A percentile compares a stretch with the other conserved stretches of the same genome.
Conservation (phyloP, 2,888 invertebrate genomes). For the Pimpla rufipes region DNA sequence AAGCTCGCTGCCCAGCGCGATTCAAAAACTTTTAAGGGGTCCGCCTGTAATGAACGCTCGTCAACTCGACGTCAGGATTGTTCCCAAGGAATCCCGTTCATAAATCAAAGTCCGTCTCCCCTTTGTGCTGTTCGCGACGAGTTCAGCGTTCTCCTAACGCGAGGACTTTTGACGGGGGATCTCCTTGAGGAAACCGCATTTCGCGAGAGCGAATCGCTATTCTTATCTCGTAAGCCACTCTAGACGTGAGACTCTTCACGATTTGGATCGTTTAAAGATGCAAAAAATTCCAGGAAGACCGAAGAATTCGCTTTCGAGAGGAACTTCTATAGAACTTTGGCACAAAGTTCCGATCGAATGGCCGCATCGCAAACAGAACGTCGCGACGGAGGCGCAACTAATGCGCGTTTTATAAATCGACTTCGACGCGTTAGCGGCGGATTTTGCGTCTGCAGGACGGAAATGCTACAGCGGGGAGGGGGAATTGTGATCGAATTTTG, state of each 20-base stretch:
- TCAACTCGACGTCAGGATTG: not conserved
- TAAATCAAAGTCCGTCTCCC: conserved; percentile 20
- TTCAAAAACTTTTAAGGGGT: not conserved
- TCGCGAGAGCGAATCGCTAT: conserved; percentile 23
- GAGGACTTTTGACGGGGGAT: conserved; percentile 1
- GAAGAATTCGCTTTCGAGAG: not conserved
- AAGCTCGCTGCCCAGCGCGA: not conserved
- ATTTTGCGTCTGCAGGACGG: not conserved
- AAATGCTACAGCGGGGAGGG: not conserved
- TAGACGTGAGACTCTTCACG: conserved; percentile 27
- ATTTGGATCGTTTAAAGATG: conserved; percentile 15
- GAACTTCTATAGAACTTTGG: conserved; percentile 9
- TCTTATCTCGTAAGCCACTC: conserved; percentile 12
- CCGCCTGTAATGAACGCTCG: not conserved
- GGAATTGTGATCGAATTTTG: no score
- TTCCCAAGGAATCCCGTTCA: conserved; percentile 3
- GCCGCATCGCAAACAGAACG: not conserved
- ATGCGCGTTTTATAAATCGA: not conserved
- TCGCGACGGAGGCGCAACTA: no score
- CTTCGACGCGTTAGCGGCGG: not conserved
- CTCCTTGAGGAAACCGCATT: conserved; percentile 19
- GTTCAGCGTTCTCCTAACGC: conserved; percentile 20
- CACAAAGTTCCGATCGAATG: not conserved
- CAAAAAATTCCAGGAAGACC: conserved; percentile 15
- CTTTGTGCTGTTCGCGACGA: not conserved